Conservation (phyloP, 1,140 invertebrate genomes). For the Tetramorium simillimum region DNA sequence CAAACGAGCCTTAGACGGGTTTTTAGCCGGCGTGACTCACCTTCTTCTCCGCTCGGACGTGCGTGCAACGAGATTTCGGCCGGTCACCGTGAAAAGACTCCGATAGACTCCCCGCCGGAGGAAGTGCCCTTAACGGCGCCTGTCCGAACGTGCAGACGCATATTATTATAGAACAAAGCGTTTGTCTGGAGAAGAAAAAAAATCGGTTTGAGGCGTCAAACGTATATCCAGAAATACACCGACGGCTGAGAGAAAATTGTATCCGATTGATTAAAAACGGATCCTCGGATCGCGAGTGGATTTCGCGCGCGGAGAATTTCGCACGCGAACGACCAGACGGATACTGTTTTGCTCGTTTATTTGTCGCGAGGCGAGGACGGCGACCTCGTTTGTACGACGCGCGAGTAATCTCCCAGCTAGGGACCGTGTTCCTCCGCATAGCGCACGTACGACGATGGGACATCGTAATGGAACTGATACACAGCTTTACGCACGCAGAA, state of each 20-base stretch:
- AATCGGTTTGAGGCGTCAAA: not conserved
- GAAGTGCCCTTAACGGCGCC: not conserved
- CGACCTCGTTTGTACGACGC: conserved; percentile 21
- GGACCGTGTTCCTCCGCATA: not conserved
- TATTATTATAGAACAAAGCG: not conserved
- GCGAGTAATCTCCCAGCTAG: conserved; percentile 8
- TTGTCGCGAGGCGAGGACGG: conserved; percentile 39
- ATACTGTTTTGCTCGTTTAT: not conserved
- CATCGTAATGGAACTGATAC: conserved; percentile 12
- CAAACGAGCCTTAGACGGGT: conserved; percentile 55
- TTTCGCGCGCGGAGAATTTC: conserved; percentile 9
- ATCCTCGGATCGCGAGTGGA: not conserved
- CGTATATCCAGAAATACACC: not conserved
- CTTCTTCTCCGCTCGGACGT: conserved; percentile 10
- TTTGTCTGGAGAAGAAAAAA: not conserved
- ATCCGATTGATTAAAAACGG: not conserved
- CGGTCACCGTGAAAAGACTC: conserved; percentile 51
- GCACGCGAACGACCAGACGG: conserved; percentile 7
- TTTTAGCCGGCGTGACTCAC: conserved; percentile 57
- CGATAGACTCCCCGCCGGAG: not conserved
- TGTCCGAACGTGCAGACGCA: not conserved
- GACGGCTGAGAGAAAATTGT: not conserved
- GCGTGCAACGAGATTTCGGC: conserved; percentile 52
- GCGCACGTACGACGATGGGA: conserved; percentile 17
- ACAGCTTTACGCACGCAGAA: not conserved